phyloP scores from a whole-genome alignment of 2,888 invertebrate genomes.

The Dryobota labecula region DNA sequence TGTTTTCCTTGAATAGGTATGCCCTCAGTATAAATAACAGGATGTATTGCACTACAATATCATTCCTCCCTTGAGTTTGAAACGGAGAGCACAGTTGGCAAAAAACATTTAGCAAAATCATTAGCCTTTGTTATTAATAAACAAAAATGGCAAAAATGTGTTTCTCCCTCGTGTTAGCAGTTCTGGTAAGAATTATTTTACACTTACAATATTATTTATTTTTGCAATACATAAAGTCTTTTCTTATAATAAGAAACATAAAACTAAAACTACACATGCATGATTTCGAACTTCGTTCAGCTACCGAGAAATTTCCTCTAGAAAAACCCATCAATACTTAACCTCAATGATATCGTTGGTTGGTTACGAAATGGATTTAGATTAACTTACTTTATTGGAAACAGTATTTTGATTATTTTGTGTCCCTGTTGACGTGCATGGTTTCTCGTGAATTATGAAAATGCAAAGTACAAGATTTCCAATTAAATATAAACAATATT shows the following conservation, averaged over 20 bases:
- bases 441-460: neutral
- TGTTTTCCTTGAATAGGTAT: constrained; percentile 31
- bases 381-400: neutral
- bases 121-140: neutral
- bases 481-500: neutral
- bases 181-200: constrained; percentile 35
- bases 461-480: neutral
- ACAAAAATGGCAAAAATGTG: constrained; percentile 23
- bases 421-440: neutral
- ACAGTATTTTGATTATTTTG: neutral
- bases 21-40: constrained; percentile 10
- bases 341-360: neutral
- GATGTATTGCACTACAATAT: too few species aligned
- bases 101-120: neutral
- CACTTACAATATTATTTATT: too few species aligned
- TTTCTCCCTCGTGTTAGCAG: neutral
- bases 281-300: neutral
- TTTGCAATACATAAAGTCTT: too few species aligned
- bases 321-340: constrained; percentile 2
- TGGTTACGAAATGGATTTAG: neutral
- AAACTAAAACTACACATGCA: too few species aligned
- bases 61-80: neutral
- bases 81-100: neutral
- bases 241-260: neutral
- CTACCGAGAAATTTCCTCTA: neutral